Evolutionary conservation across 2,113 vertebrate genomes (phyloP).

Genomic region (Petaurus breviceps): DNA sequence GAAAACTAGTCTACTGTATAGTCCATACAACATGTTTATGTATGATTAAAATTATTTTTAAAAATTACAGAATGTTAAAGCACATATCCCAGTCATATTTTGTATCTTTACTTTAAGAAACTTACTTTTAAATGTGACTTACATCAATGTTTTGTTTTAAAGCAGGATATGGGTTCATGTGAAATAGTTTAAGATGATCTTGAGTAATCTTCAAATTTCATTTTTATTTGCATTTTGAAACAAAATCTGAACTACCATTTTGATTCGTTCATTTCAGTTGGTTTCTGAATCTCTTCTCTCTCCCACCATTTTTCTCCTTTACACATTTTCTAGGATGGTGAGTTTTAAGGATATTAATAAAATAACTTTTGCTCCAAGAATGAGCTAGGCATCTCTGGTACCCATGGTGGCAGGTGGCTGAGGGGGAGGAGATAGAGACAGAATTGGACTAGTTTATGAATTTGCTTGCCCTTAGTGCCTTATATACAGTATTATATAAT

Average conservation of each 20-base stretch:
- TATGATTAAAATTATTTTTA: not conserved
- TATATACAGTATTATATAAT: not conserved
- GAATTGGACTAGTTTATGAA: not conserved
- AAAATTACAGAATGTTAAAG: not conserved
- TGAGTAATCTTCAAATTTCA: not conserved
- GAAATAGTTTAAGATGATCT: not conserved
- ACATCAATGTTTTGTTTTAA: not conserved
- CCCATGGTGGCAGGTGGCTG: not conserved
- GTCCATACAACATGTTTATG: not conserved
- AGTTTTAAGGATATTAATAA: not conserved
- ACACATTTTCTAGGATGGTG: slow-evolving; percentile 1
- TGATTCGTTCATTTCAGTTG: not conserved
- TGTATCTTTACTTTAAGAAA: not conserved
- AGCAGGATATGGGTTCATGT: not conserved
- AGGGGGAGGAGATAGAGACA: slow-evolving; percentile 4
- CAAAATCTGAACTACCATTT: not conserved
- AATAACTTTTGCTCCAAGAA: slow-evolving; percentile 11
- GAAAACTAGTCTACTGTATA: not conserved
- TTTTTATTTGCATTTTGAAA: not conserved
- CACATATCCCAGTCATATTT: not conserved
- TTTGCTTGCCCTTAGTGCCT: not conserved
- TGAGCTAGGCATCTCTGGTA: slow-evolving; percentile 20
- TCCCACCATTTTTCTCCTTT: not conserved
- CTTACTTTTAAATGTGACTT: not conserved
- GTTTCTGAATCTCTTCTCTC: not conserved